Percentiles rank a stretch among this genome's conserved stretches.
phyloP scores from a whole-genome alignment of 2,888 invertebrate genomes.

The Plutella xylostella region DNA sequence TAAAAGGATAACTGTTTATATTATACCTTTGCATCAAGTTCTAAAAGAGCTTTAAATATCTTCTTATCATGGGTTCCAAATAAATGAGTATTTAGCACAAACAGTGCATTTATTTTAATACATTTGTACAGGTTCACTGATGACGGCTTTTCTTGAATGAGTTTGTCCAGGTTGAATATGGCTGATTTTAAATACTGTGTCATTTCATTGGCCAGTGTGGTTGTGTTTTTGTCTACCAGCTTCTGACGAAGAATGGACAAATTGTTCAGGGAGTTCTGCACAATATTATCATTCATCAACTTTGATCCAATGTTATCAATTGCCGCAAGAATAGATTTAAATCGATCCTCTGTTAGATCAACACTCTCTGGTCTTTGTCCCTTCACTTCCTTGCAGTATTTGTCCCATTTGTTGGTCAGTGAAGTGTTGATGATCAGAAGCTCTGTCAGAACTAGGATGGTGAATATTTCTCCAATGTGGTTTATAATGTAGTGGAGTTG shows the following conservation, averaged over 20 bases:
- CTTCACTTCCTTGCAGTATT: slow-evolving; percentile 80
- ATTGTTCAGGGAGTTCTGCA: slow-evolving; percentile 67
- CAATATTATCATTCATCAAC: slow-evolving; percentile 77
- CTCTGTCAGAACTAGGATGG: slow-evolving; percentile 77
- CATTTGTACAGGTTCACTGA: slow-evolving; percentile 67
- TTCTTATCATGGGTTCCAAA: slow-evolving; percentile 85
- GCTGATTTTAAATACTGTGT: slow-evolving; percentile 73
- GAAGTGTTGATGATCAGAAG: slow-evolving; percentile 52
- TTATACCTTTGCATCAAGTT: slow-evolving; percentile 84
- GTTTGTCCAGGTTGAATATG: slow-evolving; percentile 71
- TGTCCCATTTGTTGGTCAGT: slow-evolving; percentile 74
- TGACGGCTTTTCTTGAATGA: slow-evolving; percentile 61
- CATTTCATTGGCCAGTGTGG: slow-evolving; percentile 71
- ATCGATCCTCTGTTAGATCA: slow-evolving; percentile 69
- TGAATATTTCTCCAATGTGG: slow-evolving; percentile 74
- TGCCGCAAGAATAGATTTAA: slow-evolving; percentile 77
- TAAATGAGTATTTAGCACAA: slow-evolving; percentile 75
- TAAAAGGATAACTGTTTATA: too few species aligned
- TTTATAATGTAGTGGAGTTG: slow-evolving; percentile 60
- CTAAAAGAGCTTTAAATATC: slow-evolving; percentile 77
- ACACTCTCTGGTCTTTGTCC: slow-evolving; percentile 74
- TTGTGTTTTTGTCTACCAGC: slow-evolving; percentile 55
- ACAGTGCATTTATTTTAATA: slow-evolving; percentile 75
- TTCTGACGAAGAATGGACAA: slow-evolving; percentile 49
- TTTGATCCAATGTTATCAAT: slow-evolving; percentile 76